Conservation (phyloP, 1,140 invertebrate species). For the Drosophila pandora region DNA sequence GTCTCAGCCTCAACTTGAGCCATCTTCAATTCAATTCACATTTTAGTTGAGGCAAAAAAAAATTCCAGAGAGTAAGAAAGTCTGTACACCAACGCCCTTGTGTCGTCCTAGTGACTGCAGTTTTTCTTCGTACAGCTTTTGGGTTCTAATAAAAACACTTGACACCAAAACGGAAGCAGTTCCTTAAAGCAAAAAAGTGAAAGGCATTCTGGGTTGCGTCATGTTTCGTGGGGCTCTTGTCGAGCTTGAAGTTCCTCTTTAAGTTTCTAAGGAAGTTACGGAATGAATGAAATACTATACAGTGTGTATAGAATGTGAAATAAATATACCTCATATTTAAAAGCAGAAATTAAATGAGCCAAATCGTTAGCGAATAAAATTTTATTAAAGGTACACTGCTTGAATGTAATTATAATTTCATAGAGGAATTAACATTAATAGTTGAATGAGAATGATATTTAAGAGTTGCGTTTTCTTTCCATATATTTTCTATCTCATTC, state of each 20-base stretch:
- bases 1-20: too few relatives aligned
- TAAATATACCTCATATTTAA: neutral
- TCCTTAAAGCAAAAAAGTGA: slow-evolving; percentile 52
- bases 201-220: slow-evolving; percentile 11
- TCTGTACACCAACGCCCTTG: neutral
- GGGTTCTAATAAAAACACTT: slow-evolving; percentile 67
- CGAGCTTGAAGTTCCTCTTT: slow-evolving; percentile 7
- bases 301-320: neutral
- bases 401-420: too few relatives aligned
- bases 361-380: too few relatives aligned
- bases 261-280: neutral
- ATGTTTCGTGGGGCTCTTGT: neutral
- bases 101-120: slow-evolving; percentile 13
- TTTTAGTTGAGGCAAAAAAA: slow-evolving; percentile 14
- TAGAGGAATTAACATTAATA: too few relatives aligned
- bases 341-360: too few relatives aligned
- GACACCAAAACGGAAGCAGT: slow-evolving; percentile 65
- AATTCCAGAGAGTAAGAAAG: slow-evolving; percentile 8
- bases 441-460: too few relatives aligned
- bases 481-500: too few relatives aligned
- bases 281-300: neutral
- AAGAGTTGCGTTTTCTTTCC: too few relatives aligned
- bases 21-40: slow-evolving; percentile 10
- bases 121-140: slow-evolving; percentile 35
- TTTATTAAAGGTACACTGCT: too few relatives aligned